phyloP scores from a whole-genome alignment of 2,888 invertebrate species.

The Cerceris rybyensis region DNA sequence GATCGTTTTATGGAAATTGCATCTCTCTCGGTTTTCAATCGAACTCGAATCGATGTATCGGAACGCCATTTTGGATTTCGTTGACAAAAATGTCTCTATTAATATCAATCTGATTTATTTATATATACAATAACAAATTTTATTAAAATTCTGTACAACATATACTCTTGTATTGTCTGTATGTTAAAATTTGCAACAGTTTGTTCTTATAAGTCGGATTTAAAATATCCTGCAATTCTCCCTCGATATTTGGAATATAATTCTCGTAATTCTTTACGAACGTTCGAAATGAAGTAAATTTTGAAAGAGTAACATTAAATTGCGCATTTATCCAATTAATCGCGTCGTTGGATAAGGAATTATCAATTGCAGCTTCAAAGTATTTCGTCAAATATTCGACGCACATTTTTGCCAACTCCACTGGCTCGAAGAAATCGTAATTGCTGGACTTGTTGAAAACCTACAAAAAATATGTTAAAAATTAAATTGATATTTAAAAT shows the following conservation, averaged over 20 bases:
- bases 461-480: conserved; percentile 57
- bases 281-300: conserved; percentile 55
- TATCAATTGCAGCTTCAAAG: conserved; percentile 38
- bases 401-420: conserved; percentile 64
- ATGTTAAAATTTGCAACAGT: conserved; percentile 67
- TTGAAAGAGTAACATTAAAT: conserved; percentile 43
- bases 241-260: conserved; percentile 56
- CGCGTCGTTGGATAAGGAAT: conserved; percentile 47
- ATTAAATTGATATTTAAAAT: conserved; percentile 5
- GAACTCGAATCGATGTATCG: too few species aligned
- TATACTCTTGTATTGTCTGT: conserved; percentile 43
- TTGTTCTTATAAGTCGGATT: conserved; percentile 74
- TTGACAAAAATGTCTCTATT: too few species aligned
- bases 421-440: conserved; percentile 74
- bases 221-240: conserved; percentile 62
- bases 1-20: too few species aligned
- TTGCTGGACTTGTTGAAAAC: conserved; percentile 77
- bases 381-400: conserved; percentile 33
- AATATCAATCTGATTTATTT: too few species aligned
- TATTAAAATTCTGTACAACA: too few species aligned
- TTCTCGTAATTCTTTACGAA: conserved; percentile 62
- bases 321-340: conserved; percentile 66
- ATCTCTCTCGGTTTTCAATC: too few species aligned
- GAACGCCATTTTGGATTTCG: too few species aligned
- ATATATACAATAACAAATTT: too few species aligned